Conservation (phyloP, 1,140 invertebrate genomes). For the Drosophila sucinea region DNA sequence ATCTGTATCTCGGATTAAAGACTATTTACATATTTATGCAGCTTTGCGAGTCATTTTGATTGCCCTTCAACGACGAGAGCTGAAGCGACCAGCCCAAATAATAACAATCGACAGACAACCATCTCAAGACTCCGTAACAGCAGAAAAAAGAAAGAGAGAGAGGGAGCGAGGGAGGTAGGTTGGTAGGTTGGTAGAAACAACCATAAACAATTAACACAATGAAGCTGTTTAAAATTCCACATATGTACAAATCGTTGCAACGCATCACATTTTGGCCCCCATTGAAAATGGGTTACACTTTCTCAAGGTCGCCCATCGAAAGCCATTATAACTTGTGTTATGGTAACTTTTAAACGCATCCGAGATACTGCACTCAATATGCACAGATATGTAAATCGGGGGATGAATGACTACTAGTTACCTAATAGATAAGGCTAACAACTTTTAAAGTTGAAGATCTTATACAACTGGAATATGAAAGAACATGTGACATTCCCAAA, state of each 20-base stretch:
- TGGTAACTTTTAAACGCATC: too few species aligned
- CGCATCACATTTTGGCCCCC: conserved; percentile 27
- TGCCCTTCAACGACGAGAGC: conserved; percentile 9
- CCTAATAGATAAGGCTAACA: too few species aligned
- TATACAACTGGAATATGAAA: too few species aligned
- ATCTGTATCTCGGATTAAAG: conserved; percentile 3
- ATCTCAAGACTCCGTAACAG: conserved; percentile 6
- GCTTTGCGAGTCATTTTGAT: background rate
- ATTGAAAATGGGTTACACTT: conserved; percentile 63
- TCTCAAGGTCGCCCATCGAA: conserved; percentile 54
- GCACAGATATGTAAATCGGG: too few species aligned
- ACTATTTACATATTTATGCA: background rate
- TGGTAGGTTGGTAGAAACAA: background rate
- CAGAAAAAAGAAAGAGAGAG: conserved; percentile 10
- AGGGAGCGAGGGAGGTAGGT: background rate
- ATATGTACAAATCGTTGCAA: conserved; percentile 68
- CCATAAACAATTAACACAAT: conserved; percentile 38
- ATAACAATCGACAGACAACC: background rate
- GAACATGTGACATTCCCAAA: too few species aligned
- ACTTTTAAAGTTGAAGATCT: too few species aligned
- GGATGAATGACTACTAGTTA: too few species aligned
- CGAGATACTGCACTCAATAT: too few species aligned
- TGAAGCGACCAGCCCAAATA: background rate
- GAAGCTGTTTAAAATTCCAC: conserved; percentile 71
- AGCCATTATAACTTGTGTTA: conserved; percentile 7